A percentile compares a stretch with the other conserved stretches of the same genome.
These are phyloP conservation scores for Cebidichthys violaceus DNA, from an alignment of 2,113 vertebrate species.

Conservation along the genomic window DNA sequence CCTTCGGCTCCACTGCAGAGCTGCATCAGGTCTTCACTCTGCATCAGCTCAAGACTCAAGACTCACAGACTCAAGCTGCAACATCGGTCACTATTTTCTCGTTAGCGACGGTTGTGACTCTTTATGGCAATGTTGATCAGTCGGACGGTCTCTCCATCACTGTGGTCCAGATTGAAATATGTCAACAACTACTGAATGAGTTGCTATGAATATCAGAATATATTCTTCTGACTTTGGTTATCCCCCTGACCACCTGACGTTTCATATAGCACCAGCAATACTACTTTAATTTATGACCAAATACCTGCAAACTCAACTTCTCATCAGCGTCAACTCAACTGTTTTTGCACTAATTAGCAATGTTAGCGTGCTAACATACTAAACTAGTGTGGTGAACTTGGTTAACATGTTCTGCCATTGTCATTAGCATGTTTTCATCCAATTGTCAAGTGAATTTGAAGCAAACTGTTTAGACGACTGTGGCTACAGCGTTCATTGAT, in stretches of 20 bases:
- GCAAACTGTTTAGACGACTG: not conserved
- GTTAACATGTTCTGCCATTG: too few species aligned
- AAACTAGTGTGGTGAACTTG: not conserved
- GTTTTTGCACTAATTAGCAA: not conserved
- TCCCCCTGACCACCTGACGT: not conserved
- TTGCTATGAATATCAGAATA: not conserved
- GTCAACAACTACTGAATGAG: not conserved
- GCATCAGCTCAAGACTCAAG: not conserved
- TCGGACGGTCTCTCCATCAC: not conserved
- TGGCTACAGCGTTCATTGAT: not conserved
- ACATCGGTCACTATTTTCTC: slow-evolving; percentile 7
- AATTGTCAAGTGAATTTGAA: not conserved
- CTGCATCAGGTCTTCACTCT: slow-evolving; percentile 20
- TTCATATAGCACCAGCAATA: not conserved
- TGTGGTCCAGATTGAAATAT: not conserved
- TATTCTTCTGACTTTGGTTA: not conserved
- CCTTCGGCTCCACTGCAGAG: slow-evolving; percentile 27
- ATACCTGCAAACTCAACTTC: not conserved
- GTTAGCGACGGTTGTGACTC: not conserved
- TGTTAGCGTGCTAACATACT: not conserved
- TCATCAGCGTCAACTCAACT: not conserved
- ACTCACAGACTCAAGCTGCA: not conserved
- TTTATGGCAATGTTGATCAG: not conserved
- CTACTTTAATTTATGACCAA: not conserved
- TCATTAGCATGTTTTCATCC: not conserved